A percentile compares a stretch with the other conserved stretches of the same genome.
Conservation (phyloP, 2,113 vertebrate species). For the Hymenochirus boettgeri region DNA sequence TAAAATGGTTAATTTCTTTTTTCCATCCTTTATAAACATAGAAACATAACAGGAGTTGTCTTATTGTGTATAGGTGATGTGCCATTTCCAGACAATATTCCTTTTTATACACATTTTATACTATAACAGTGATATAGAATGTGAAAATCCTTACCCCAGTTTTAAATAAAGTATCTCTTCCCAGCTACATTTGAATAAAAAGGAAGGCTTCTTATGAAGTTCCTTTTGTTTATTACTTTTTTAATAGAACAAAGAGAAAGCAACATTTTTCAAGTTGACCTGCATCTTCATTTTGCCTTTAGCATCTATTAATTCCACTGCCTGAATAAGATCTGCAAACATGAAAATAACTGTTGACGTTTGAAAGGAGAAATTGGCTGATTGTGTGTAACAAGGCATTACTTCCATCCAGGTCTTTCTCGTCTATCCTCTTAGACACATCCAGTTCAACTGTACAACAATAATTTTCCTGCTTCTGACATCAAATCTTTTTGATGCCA, state of each 20-base stretch:
- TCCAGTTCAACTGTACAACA: background rate
- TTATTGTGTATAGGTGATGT: no score
- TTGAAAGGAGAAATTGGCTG: constrained; percentile 18
- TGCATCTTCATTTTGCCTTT: background rate
- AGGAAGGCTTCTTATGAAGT: no score
- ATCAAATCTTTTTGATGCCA: background rate
- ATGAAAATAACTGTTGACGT: constrained; percentile 44
- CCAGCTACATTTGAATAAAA: no score
- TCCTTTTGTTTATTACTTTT: background rate
- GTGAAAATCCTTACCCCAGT: no score
- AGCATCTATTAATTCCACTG: constrained; percentile 16
- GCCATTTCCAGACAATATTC: no score
- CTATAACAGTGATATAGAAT: no score
- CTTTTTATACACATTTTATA: no score
- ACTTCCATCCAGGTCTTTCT: background rate
- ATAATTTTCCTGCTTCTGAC: background rate
- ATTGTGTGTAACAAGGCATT: constrained; percentile 5
- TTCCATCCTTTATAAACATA: no score
- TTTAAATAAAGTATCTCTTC: no score
- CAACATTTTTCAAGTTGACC: constrained; percentile 11
- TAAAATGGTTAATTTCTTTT: no score
- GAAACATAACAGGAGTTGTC: no score
- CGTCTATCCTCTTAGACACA: background rate
- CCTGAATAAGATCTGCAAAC: constrained; percentile 12
- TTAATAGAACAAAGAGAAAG: constrained; percentile 8